Base-by-base conservation (phyloP, 2,113 vertebrate genomes). In the Mesocricetus auratus region DNA sequence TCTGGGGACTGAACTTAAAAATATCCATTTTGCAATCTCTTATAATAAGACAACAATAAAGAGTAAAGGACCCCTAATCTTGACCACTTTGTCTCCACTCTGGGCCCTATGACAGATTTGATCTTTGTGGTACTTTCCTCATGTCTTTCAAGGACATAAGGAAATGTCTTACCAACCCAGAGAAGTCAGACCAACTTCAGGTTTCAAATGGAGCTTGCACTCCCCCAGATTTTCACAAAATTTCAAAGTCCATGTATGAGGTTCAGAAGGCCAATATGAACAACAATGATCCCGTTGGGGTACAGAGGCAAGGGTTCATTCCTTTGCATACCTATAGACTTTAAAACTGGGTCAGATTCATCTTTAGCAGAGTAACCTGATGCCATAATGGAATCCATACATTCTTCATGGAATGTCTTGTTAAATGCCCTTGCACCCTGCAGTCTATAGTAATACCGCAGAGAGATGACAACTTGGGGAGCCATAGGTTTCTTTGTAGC, bases 61-160 rank as follows among this genome's bases (percentile, higher is more conserved):
- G 12, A n/a, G 12, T 13, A 74, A 47, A 50, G 36, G n/a, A 83
- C 45, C 24, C 36, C 45, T 74, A 1, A 12, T 2, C 58, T 39
- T 26, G 33, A 22, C 33, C 0, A 3, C 33, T 24, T 88, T 75
- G 85, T 39, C 77, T 12, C 5, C 29, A 66, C 42, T 69, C 53
- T 33, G 42, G 33, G 36, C 71, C 66, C 19, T 0, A 0, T 7
- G 21, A 16, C 16, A 90, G 83, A 26, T 17, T 15, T 39, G 7
- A 53, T 39, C 39, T 1, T 7, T 7, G 9, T 0, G 0, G 50
- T 7, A 5, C 66, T 94, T 82, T 33, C 24, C 0, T 10, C 39
- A 21, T 16, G 5, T 64, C 31, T 47, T 50, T 29, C 7, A 24
- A 87, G 31, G 17, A n/a, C n/a, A n/a, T n/a, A n/a, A n/a, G n/a